Conservation (phyloP, 2,888 invertebrate species). For the Leptopilina myrica region DNA sequence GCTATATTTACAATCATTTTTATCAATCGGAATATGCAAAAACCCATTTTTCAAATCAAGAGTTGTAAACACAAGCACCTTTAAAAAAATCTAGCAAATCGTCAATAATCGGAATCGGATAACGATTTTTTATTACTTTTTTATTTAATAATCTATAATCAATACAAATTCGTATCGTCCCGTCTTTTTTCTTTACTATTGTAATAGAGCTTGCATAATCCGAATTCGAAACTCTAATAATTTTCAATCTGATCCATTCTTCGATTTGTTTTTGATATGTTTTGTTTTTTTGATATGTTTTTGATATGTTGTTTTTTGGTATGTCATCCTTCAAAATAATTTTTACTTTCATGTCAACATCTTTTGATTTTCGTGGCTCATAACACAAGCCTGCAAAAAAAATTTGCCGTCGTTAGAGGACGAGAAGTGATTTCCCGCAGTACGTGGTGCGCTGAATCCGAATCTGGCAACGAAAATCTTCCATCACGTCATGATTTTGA, state of each 20-base stretch:
- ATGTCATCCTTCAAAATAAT: background rate
- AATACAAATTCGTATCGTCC: too few relatives aligned
- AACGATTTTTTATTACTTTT: too few relatives aligned
- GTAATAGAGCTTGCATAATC: background rate
- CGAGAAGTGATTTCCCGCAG: too few relatives aligned
- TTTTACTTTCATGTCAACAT: background rate
- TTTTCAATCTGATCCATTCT: background rate
- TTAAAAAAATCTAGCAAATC: too few relatives aligned
- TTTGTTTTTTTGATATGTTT: too few relatives aligned
- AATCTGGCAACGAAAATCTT: too few relatives aligned
- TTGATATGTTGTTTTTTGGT: background rate
- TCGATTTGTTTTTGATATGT: too few relatives aligned
- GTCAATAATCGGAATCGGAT: too few relatives aligned
- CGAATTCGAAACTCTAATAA: slow-evolving; percentile 2
- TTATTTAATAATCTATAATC: too few relatives aligned
- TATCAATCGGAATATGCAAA: slow-evolving; percentile 44
- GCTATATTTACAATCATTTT: slow-evolving; percentile 38
- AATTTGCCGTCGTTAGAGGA: too few relatives aligned
- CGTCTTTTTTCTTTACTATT: background rate
- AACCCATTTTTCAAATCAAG: slow-evolving; percentile 2
- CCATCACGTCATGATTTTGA: too few relatives aligned
- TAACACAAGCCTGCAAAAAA: background rate
- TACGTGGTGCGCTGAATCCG: background rate
- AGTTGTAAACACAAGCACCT: background rate
- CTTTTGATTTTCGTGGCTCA: slow-evolving; percentile 7